Conservation (phyloP, 2,888 invertebrate species). For the Catocala nupta region DNA sequence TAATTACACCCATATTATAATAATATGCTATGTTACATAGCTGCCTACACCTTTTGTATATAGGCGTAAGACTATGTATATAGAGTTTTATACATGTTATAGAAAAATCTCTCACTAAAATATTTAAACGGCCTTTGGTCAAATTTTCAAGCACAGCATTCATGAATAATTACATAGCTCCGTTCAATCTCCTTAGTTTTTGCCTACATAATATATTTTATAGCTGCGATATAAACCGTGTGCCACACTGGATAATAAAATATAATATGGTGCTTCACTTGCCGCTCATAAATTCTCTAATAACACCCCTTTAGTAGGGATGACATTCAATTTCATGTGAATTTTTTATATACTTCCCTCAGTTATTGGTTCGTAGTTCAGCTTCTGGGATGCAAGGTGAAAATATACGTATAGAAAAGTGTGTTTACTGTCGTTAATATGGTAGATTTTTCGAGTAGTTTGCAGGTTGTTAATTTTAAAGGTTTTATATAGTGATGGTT, state of each 20-base stretch:
- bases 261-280: slow-evolving; percentile 54
- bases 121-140: background rate
- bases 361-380: slow-evolving; percentile 46
- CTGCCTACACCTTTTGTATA: too few relatives aligned
- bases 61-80: too few relatives aligned
- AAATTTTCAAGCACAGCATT: slow-evolving; percentile 8
- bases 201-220: slow-evolving; percentile 56
- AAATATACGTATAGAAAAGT: slow-evolving; percentile 23
- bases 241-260: slow-evolving; percentile 52
- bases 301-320: slow-evolving; percentile 50
- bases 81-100: too few relatives aligned
- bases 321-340: slow-evolving; percentile 58
- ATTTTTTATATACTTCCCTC: slow-evolving; percentile 50
- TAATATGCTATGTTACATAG: too few relatives aligned
- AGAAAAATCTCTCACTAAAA: background rate
- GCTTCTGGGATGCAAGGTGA: slow-evolving; percentile 31
- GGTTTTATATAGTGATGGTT: too few relatives aligned
- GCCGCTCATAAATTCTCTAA: slow-evolving; percentile 56
- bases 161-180: slow-evolving; percentile 23
- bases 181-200: slow-evolving; percentile 47
- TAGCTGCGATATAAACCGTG: slow-evolving; percentile 44
- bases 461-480: slow-evolving; percentile 7
- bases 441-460: slow-evolving; percentile 11
- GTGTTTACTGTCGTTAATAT: slow-evolving; percentile 9
- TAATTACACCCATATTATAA: too few relatives aligned